Conservation (phyloP, 1,140 invertebrate species). For the Drosophila nannoptera region DNA sequence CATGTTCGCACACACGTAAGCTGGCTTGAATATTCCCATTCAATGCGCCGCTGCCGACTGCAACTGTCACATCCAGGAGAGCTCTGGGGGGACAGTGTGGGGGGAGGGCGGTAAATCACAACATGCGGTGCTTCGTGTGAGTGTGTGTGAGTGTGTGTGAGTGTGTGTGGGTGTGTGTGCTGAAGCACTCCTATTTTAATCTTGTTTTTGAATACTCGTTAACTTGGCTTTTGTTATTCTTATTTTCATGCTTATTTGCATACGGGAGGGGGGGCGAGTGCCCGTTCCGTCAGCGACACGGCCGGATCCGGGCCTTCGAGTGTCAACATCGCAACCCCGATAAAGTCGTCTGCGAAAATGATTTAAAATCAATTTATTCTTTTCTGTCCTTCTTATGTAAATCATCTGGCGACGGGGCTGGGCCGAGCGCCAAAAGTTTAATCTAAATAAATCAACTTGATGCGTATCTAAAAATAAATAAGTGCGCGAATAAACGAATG, state of each 20-base stretch:
- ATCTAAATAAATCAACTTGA: conserved; percentile 78
- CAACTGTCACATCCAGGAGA: conserved; percentile 37
- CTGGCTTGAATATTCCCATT: conserved; percentile 20
- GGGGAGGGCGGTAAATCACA: conserved; percentile 48
- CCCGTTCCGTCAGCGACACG: conserved; percentile 2
- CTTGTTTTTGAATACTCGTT: conserved; percentile 78
- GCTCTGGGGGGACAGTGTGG: not conserved
- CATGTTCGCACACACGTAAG: conserved; percentile 12
- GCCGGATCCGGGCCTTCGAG: not conserved
- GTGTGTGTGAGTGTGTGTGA: not conserved
- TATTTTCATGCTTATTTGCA: conserved; percentile 77
- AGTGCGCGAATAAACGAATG: conserved; percentile 41
- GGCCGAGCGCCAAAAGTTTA: conserved; percentile 59
- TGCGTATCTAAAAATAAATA: conserved; percentile 72
- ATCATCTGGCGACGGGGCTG: conserved; percentile 62
- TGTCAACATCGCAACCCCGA: conserved; percentile 33
- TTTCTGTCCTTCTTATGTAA: conserved; percentile 79
- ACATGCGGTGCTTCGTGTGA: conserved; percentile 33
- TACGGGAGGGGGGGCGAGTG: conserved; percentile 43
- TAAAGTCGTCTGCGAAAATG: conserved; percentile 62
- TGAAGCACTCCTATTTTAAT: conserved; percentile 73
- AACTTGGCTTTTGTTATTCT: conserved; percentile 76
- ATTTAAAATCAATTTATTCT: conserved; percentile 79
- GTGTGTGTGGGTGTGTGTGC: conserved; percentile 14
- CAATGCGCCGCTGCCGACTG: conserved; percentile 23